phyloP scores from a whole-genome alignment of 2,888 invertebrate species.

The Gonocerus acuteangulatus region DNA sequence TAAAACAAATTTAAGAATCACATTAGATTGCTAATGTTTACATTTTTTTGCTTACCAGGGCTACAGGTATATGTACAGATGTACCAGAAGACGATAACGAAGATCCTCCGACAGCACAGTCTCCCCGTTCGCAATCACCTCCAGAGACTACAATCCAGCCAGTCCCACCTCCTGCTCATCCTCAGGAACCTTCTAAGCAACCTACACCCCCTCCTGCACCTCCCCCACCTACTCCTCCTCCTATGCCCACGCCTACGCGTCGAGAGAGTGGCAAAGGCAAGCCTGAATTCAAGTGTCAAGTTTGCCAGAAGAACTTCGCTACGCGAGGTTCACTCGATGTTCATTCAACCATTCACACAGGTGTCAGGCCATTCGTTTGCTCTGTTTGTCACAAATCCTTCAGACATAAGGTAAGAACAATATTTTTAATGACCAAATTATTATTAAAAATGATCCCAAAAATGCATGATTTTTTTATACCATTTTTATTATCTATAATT shows the following conservation, averaged over 20 bases:
- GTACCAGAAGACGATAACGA: conserved; percentile 23
- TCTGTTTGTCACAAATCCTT: conserved; percentile 34
- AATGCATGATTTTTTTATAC: neutral
- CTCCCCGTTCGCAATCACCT: neutral
- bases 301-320: conserved; percentile 34
- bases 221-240: neutral
- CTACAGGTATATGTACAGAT: conserved; percentile 28
- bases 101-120: neutral
- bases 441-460: too few species aligned
- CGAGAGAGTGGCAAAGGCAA: conserved; percentile 28
- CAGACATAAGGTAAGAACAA: conserved; percentile 32
- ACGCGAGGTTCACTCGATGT: conserved; percentile 34
- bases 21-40: too few species aligned
- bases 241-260: neutral
- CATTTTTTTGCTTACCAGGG: conserved; percentile 2
- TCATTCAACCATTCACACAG: conserved; percentile 35
- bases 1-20: too few species aligned
- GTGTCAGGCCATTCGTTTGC: conserved; percentile 34
- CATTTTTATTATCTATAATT: too few species aligned
- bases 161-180: neutral
- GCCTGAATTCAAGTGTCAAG: conserved; percentile 31
- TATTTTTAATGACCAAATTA: too few species aligned
- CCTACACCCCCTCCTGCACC: conserved; percentile 5
- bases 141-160: neutral
- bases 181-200: conserved; percentile 8